phyloP scores from a whole-genome alignment of 2,797 vertebrate species.

The Kryptolebias ocellatus region DNA sequence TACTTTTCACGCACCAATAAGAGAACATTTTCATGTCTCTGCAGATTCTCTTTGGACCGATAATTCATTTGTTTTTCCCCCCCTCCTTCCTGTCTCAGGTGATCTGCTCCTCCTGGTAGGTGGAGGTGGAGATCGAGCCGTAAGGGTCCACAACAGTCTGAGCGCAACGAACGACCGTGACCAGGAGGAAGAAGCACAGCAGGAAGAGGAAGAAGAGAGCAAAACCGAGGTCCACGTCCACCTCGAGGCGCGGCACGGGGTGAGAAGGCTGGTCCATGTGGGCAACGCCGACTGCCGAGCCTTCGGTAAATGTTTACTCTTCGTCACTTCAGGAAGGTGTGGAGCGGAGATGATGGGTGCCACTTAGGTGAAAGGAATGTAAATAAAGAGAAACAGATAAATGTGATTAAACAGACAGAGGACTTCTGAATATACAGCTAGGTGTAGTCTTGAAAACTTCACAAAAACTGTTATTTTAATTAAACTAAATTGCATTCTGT shows the following conservation, averaged over 20 bases:
- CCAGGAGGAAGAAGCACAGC: constrained; percentile 82
- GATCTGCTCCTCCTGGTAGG: constrained; percentile 87
- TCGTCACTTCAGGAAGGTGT: neutral
- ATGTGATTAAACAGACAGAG: constrained; percentile 2
- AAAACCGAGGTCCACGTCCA: constrained; percentile 85
- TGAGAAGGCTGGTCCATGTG: constrained; percentile 72
- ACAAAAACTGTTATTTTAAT: neutral
- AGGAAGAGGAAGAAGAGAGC: constrained; percentile 84
- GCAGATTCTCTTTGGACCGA: neutral
- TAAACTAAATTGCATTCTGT: neutral
- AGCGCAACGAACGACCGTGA: constrained; percentile 83
- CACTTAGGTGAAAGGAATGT: constrained; percentile 8
- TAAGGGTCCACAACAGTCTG: constrained; percentile 85
- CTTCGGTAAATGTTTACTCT: neutral
- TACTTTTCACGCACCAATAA: neutral
- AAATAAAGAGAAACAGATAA: constrained; percentile 7
- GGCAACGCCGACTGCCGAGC: neutral
- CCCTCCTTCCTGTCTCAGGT: constrained; percentile 52
- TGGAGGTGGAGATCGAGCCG: constrained; percentile 84
- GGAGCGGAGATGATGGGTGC: constrained; percentile 1
- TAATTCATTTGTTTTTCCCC: neutral
- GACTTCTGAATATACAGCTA: constrained; percentile 5
- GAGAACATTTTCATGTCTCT: neutral
- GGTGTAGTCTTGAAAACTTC: neutral
- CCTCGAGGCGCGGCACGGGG: constrained; percentile 59